These are phyloP conservation scores for Danio albolineatus DNA, from an alignment of 2,797 vertebrate species.

Conservation along the genomic window DNA sequence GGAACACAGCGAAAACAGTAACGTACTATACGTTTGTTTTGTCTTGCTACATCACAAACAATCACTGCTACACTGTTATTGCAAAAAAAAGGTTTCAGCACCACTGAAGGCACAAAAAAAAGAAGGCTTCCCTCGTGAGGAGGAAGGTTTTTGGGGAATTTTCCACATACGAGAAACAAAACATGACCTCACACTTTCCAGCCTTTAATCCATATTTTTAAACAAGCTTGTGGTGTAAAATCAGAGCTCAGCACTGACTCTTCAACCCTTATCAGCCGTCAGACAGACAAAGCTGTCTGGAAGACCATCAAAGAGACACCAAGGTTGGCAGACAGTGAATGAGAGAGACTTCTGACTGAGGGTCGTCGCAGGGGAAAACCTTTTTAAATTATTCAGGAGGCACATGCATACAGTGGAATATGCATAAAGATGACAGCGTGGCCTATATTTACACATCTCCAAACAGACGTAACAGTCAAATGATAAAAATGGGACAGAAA, in stretches of 20 bases:
- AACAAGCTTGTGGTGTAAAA: conserved; percentile 46
- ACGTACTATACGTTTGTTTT: too few relatives aligned
- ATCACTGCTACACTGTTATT: not conserved
- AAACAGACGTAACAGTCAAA: conserved; percentile 49
- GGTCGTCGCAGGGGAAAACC: conserved; percentile 50
- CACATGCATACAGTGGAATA: conserved; percentile 24
- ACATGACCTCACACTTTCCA: conserved; percentile 43
- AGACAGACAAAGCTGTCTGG: conserved; percentile 52
- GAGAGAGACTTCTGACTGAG: conserved; percentile 31
- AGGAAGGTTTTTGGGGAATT: conserved; percentile 9
- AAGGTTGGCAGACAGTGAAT: conserved; percentile 4
- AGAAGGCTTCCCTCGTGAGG: not conserved
- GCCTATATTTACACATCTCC: conserved; percentile 51
- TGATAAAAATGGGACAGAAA: conserved; percentile 3
- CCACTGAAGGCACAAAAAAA: not conserved
- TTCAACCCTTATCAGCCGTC: conserved; percentile 50
- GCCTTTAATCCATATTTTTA: conserved; percentile 47
- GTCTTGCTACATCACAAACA: too few relatives aligned
- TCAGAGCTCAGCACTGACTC: conserved; percentile 30
- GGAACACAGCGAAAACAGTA: too few relatives aligned
- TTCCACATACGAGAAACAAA: conserved; percentile 47
- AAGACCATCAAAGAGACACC: conserved; percentile 49
- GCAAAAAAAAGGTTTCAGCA: not conserved
- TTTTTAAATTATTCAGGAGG: conserved; percentile 51
- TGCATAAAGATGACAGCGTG: conserved; percentile 46